Conservation (phyloP, 2,888 invertebrate species). For the Allolobophora icterica region DNA sequence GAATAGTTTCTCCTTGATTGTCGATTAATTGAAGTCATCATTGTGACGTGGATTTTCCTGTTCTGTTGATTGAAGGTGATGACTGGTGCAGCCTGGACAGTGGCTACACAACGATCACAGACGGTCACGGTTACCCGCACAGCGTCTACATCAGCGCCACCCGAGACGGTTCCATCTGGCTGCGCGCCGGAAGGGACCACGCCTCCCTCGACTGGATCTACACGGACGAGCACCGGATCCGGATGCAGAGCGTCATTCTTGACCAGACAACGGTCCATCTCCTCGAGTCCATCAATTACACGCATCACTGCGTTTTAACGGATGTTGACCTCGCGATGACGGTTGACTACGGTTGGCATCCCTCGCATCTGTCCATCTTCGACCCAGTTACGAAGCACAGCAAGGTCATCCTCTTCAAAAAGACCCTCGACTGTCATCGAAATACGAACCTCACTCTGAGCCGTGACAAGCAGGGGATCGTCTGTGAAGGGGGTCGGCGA, state of each 20-base stretch:
- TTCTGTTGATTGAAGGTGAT: constrained; percentile 22
- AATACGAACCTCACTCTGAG: constrained; percentile 41
- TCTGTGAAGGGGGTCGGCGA: constrained; percentile 42
- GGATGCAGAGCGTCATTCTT: constrained; percentile 42
- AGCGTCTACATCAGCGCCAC: constrained; percentile 48
- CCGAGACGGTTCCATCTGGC: constrained; percentile 49
- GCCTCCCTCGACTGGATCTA: constrained; percentile 44
- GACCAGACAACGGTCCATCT: constrained; percentile 39
- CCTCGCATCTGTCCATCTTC: constrained; percentile 43
- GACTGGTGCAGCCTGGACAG: constrained; percentile 49
- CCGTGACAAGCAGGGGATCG: constrained; percentile 40
- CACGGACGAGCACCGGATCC: constrained; percentile 37
- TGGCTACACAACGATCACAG: constrained; percentile 48
- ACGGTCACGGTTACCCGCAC: constrained; percentile 45
- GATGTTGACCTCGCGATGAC: constrained; percentile 44
- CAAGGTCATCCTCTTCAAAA: constrained; percentile 37
- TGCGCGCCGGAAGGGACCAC: constrained; percentile 46
- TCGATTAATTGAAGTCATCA: neutral
- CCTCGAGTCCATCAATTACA: constrained; percentile 44
- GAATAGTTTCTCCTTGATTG: too few species aligned
- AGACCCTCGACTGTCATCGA: constrained; percentile 40
- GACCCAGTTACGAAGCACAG: constrained; percentile 40
- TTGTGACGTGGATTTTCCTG: neutral
- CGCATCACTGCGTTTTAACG: constrained; percentile 45
- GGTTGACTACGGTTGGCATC: constrained; percentile 46